Percentiles rank a stretch among this genome's conserved stretches.
Evolutionary conservation across 2,797 vertebrate species (phyloP).

Genomic region (Tachyglossus aculeatus): DNA sequence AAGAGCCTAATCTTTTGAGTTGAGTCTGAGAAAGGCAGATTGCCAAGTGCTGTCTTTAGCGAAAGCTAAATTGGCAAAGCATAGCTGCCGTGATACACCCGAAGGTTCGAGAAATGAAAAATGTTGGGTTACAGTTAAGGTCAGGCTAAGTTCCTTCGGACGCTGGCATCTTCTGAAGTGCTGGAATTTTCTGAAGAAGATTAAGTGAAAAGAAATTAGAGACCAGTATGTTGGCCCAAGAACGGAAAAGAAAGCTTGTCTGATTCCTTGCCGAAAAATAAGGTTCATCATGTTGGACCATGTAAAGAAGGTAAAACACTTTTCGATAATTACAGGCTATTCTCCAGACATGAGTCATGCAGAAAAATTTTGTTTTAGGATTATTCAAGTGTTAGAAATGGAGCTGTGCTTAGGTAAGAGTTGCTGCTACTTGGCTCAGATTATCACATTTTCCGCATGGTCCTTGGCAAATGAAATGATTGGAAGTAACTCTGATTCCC

Average conservation of each 20-base stretch:
- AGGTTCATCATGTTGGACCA: not conserved
- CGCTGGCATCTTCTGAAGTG: too few species aligned
- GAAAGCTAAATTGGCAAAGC: not conserved
- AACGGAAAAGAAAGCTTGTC: not conserved
- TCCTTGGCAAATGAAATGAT: too few species aligned
- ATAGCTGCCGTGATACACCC: not conserved
- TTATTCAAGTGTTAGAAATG: not conserved
- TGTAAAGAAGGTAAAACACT: not conserved
- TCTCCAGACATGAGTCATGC: not conserved
- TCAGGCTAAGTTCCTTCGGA: not conserved
- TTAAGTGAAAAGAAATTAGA: slow-evolving; percentile 3
- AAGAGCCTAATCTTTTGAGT: not conserved
- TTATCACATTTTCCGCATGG: not conserved
- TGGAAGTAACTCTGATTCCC: too few species aligned
- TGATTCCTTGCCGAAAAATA: not conserved
- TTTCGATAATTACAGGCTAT: not conserved
- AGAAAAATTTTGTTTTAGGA: not conserved
- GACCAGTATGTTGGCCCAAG: not conserved
- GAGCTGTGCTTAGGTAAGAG: not conserved
- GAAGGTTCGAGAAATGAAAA: not conserved
- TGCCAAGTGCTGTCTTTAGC: not conserved
- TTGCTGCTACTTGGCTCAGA: not conserved
- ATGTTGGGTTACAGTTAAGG: not conserved
- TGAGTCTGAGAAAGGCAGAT: not conserved
- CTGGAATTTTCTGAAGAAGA: not conserved